A percentile compares a stretch with the other conserved stretches of the same genome.
phyloP scores from a whole-genome alignment of 1,140 invertebrate species.

The Drosophila sp. region DNA sequence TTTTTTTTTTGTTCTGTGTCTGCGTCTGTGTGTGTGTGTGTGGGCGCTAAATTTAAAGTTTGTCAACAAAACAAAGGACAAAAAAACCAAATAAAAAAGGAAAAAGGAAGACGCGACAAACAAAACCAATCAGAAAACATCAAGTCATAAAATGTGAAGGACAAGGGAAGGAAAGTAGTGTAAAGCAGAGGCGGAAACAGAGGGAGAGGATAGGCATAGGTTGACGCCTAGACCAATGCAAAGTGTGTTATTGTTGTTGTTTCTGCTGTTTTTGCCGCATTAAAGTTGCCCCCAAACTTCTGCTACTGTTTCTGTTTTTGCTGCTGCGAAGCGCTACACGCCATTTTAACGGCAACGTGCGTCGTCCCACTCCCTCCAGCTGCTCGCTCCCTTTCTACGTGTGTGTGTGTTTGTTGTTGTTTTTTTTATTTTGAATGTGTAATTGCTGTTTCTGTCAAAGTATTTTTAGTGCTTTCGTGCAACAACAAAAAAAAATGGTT shows the following conservation, averaged over 20 bases:
- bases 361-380: neutral
- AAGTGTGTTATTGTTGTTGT: conserved; percentile 13
- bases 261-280: neutral
- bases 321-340: conserved; percentile 27
- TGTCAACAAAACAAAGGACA: conserved; percentile 6
- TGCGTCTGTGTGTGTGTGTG: neutral
- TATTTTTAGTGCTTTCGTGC: conserved; percentile 76
- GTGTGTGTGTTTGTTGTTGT: conserved; percentile 43
- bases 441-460: conserved; percentile 24
- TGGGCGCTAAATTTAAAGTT: conserved; percentile 5
- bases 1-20: neutral
- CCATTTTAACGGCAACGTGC: conserved; percentile 53
- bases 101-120: conserved; percentile 1
- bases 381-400: neutral
- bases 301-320: conserved; percentile 3
- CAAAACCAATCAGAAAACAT: conserved; percentile 47
- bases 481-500: conserved; percentile 42
- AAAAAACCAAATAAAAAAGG: neutral
- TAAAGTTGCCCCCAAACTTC: conserved; percentile 20
- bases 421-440: conserved; percentile 30
- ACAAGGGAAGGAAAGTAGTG: conserved; percentile 30
- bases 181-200: neutral
- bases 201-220: neutral
- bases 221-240: conserved; percentile 18
- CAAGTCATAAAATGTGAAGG: conserved; percentile 30